Evolutionary conservation across 2,113 vertebrate genomes (phyloP), one percentile per base, ranked within the genome.

Genomic region (Xenopus laevis): DNA sequence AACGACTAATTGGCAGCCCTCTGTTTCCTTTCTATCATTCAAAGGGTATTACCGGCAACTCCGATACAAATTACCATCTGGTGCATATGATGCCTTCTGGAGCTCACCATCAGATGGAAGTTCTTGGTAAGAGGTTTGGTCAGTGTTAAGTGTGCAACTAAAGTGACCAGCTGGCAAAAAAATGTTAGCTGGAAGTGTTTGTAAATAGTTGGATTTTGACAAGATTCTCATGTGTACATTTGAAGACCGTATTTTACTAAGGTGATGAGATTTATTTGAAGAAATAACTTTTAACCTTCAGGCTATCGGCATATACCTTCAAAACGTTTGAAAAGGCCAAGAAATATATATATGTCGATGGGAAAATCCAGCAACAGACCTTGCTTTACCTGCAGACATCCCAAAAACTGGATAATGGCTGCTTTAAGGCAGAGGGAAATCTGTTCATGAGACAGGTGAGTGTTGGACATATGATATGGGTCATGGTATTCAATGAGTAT

Each of bases 381-480:
- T 64, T 89, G 30, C 33, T 81, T 50, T 86, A 82, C 86, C 78
- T 89, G 18, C 72, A 83, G 66, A 83, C 72, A 30, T 0, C 2
- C 1, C 79, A 78, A 40, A 89, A 89, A 80, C 82, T 74, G 68
- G 59, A 72, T 59, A 83, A 91, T 1, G 95, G 95, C 78, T 94
- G 93, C 80, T 91, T 95, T 71, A 17, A 0, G 10, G 87, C 89
- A 0, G 82, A 87, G 13, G 94, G 94, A 17, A 83, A 73, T 2
- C 88, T 93, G 40, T 84, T 91, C 62, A 84, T 79, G 61, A 87
- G 94, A 86, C 89, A 94, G 94, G 94, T 96, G 68, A n/a, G 71
- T 3, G 13, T 13, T 50, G 47, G 2, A 13, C 15, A 50, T 13
- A 13, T 50, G 33, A 27, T 27, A 27, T 27, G 23, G 23, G 23